A percentile compares a stretch with the other conserved stretches of the same genome.
phyloP scores from a whole-genome alignment of 2,797 vertebrate genomes.

The Lycodopsis pacificus region DNA sequence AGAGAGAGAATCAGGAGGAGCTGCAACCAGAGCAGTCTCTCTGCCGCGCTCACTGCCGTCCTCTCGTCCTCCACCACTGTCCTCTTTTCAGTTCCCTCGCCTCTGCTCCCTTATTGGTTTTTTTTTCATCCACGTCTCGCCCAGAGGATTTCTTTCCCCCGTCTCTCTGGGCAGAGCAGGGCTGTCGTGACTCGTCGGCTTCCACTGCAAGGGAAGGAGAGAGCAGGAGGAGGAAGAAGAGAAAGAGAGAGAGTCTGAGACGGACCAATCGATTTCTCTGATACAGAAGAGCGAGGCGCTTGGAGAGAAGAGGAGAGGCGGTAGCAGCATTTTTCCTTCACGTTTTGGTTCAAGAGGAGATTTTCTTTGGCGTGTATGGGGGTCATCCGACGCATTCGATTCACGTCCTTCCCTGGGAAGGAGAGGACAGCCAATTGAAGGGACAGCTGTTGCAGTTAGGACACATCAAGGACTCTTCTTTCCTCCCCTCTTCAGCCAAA shows the following conservation, averaged over 20 bases:
- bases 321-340: conserved; percentile 21
- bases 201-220: conserved; percentile 66
- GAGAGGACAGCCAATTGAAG: conserved; percentile 35
- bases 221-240: conserved; percentile 46
- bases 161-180: conserved; percentile 34
- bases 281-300: conserved; percentile 42
- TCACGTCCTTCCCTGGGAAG: conserved; percentile 29
- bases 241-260: conserved; percentile 50
- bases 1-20: conserved; percentile 68
- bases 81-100: conserved; percentile 60
- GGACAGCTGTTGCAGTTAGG: conserved; percentile 46
- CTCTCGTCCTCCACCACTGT: conserved; percentile 59
- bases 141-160: conserved; percentile 51
- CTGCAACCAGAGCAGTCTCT: conserved; percentile 73
- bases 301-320: conserved; percentile 30
- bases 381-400: conserved; percentile 44
- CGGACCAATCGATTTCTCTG: conserved; percentile 61
- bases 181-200: conserved; percentile 73
- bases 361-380: conserved; percentile 32
- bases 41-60: conserved; percentile 66
- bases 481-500: neutral
- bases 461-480: conserved; percentile 38
- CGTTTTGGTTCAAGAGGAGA: conserved; percentile 16
- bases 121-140: conserved; percentile 45
- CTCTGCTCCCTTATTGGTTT: conserved; percentile 17